These are phyloP conservation scores for Nomia melanderi DNA, from an alignment of 1,140 invertebrate species.

Conservation along the genomic window DNA sequence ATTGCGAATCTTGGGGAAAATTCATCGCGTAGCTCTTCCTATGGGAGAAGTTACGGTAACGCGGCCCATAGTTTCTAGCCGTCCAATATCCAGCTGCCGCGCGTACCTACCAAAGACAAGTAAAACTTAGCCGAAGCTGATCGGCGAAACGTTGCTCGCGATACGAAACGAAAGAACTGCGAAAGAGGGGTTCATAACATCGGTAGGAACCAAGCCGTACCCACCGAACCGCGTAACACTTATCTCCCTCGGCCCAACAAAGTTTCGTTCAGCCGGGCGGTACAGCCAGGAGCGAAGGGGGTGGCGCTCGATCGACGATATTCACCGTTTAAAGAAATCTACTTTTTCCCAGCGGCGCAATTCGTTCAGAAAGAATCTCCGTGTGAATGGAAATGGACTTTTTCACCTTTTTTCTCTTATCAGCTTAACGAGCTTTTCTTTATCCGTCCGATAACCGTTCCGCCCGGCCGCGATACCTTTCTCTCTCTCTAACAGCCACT, in stretches of 20 bases:
- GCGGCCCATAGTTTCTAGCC: background rate
- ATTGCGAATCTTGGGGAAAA: slow-evolving; percentile 2
- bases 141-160: background rate
- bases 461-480: background rate
- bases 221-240: slow-evolving; percentile 54
- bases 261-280: slow-evolving; percentile 21
- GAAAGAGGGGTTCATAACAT: slow-evolving; percentile 7
- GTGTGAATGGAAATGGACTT: slow-evolving; percentile 53
- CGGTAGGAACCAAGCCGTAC: background rate
- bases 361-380: slow-evolving; percentile 48
- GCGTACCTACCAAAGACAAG: slow-evolving; percentile 4
- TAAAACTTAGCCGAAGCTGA: background rate
- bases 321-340: slow-evolving; percentile 54
- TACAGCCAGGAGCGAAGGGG: no score
- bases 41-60: background rate
- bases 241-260: slow-evolving; percentile 41
- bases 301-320: slow-evolving; percentile 39
- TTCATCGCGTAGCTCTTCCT: no score
- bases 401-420: slow-evolving; percentile 45
- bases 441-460: slow-evolving; percentile 30
- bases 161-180: slow-evolving; percentile 14
- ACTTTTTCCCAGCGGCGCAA: slow-evolving; percentile 38
- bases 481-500: background rate
- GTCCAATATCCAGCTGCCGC: background rate
- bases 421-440: slow-evolving; percentile 60